Evolutionary conservation across 2,888 invertebrate species (phyloP).

Genomic region (Strigamia maritima): DNA sequence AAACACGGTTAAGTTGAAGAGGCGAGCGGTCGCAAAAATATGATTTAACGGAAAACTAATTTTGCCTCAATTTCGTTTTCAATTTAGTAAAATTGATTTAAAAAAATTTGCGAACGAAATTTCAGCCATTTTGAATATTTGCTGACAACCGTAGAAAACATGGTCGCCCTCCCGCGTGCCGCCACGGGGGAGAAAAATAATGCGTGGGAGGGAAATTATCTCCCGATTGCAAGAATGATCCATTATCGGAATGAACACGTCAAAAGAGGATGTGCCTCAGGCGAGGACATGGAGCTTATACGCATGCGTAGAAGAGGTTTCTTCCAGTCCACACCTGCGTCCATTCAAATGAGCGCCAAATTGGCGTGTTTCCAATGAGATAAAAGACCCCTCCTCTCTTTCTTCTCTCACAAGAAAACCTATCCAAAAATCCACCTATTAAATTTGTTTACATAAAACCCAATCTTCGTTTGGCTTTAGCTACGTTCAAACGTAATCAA

Average conservation of each 20-base stretch:
- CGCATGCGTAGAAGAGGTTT: conserved; percentile 25
- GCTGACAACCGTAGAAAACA: conserved; percentile 11
- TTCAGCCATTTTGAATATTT: background rate
- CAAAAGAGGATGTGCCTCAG: conserved; percentile 8
- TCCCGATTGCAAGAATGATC: conserved; percentile 22
- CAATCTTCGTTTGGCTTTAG: background rate
- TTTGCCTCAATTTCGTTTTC: background rate
- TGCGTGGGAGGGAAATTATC: conserved; percentile 32
- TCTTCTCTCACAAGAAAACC: background rate
- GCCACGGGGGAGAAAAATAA: conserved; percentile 19
- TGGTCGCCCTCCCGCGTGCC: background rate
- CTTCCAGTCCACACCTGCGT: conserved; percentile 31
- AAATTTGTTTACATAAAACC: conserved; percentile 15
- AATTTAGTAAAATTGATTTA: background rate
- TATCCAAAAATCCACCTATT: background rate
- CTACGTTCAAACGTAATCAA: background rate
- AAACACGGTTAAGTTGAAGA: background rate
- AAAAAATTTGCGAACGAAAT: background rate
- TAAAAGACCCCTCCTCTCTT: background rate
- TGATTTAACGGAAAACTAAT: background rate
- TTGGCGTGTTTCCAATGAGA: conserved; percentile 28
- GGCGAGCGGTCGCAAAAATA: background rate
- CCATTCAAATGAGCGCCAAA: conserved; percentile 31
- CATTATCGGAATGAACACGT: conserved; percentile 34
- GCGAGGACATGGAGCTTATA: background rate